Evolutionary conservation across 2,888 invertebrate genomes (phyloP).

Genomic region (Latrodectus elegans): DNA sequence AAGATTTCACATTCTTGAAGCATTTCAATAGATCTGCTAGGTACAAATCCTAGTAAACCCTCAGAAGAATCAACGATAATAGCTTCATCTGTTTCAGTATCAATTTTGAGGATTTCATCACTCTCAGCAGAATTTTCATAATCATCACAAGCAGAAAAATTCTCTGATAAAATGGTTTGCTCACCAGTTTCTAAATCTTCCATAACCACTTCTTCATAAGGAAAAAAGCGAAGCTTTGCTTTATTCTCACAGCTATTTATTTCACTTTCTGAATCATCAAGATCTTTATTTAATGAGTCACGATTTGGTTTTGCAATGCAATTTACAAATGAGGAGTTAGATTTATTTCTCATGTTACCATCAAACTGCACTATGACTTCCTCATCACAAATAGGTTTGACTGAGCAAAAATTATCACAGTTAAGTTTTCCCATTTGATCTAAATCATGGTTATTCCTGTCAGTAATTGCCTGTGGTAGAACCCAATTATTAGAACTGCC

Average conservation of each 20-base stretch:
- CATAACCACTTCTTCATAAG: conserved; percentile 71
- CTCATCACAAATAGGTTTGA: background rate
- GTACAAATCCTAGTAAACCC: conserved; percentile 63
- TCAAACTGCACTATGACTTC: conserved; percentile 24
- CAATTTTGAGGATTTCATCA: conserved; percentile 77
- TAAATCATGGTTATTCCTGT: background rate
- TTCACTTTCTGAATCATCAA: conserved; percentile 13
- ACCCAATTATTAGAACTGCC: background rate
- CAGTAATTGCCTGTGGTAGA: background rate
- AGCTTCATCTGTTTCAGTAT: conserved; percentile 77
- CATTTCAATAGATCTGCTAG: conserved; percentile 61
- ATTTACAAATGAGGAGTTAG: background rate
- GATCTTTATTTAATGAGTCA: too few relatives aligned
- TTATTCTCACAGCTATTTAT: conserved; percentile 7
- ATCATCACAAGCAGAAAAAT: conserved; percentile 46
- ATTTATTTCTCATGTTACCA: conserved; percentile 17
- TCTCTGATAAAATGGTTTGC: conserved; percentile 42
- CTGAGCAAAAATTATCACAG: too few relatives aligned
- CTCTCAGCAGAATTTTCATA: conserved; percentile 71
- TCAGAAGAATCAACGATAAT: conserved; percentile 73
- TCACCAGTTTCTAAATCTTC: conserved; percentile 74
- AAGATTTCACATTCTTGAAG: conserved; percentile 57
- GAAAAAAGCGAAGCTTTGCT: conserved; percentile 25
- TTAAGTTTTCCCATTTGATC: too few relatives aligned
- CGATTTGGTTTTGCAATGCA: background rate